Percentiles rank a stretch among this genome's conserved stretches.
phyloP scores from a whole-genome alignment of 2,888 invertebrate genomes.

The Drosophila cyrtoloma region DNA sequence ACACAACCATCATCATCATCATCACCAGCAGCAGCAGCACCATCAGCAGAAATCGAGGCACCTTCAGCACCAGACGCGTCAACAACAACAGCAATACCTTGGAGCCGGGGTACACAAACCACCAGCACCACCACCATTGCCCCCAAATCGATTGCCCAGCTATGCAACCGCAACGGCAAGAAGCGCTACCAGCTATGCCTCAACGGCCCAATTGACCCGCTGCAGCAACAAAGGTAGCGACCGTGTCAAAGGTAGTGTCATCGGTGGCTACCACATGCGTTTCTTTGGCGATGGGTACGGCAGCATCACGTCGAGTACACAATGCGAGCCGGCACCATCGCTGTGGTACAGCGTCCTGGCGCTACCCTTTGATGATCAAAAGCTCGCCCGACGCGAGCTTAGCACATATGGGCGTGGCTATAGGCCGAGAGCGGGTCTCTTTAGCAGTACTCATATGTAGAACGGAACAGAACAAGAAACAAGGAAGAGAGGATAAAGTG shows the following conservation, averaged over 20 bases:
- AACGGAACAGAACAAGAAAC: constrained; percentile 1
- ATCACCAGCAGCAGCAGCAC: constrained; percentile 40
- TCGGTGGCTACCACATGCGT: constrained; percentile 43
- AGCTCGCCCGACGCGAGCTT: constrained; percentile 93
- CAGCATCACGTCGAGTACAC: constrained; percentile 71
- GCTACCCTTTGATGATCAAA: constrained; percentile 96
- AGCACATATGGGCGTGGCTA: constrained; percentile 86
- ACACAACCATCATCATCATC: constrained; percentile 62
- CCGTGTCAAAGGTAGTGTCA: constrained; percentile 12
- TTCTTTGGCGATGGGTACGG: constrained; percentile 57
- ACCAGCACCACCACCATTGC: constrained; percentile 5
- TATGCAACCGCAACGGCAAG: constrained; percentile 75
- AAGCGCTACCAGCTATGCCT: constrained; percentile 73
- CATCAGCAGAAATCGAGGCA: constrained; percentile 17
- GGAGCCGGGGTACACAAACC: constrained; percentile 12
- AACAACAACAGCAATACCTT: constrained; percentile 23
- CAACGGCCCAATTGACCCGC: constrained; percentile 71
- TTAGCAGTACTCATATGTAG: constrained; percentile 90
- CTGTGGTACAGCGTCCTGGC: constrained; percentile 96
- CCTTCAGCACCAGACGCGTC: constrained; percentile 27
- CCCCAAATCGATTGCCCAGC: constrained; percentile 59
- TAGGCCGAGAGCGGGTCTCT: constrained; percentile 94
- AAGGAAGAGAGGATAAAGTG: constrained; percentile 4
- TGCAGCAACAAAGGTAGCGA: constrained; percentile 35
- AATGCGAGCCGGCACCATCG: constrained; percentile 88